Evolutionary conservation across 2,113 vertebrate species (phyloP).

Genomic region (Phalacrocorax carbo): DNA sequence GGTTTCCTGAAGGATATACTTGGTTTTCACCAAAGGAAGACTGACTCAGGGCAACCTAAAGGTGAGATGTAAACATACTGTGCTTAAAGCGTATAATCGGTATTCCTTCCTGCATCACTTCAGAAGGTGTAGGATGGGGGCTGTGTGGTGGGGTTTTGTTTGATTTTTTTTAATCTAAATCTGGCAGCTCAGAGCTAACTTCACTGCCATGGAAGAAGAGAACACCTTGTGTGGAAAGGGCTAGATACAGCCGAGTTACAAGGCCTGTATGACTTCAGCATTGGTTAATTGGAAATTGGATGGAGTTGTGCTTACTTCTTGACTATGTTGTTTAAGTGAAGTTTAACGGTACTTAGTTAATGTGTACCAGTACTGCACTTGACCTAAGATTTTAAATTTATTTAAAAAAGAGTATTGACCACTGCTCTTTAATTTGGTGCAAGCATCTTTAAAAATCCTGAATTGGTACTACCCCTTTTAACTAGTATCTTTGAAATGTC

Average conservation of each 20-base stretch:
- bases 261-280: not conserved
- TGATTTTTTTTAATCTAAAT: not conserved
- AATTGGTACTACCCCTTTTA: not conserved
- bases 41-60: not conserved
- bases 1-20: not conserved
- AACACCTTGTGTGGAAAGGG: not conserved
- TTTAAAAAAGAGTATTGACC: not conserved
- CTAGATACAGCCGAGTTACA: not conserved
- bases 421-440: not conserved
- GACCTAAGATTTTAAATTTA: too few relatives aligned
- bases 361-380: not conserved
- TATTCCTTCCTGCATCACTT: not conserved
- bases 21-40: not conserved
- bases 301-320: not conserved
- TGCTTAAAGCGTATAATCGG: not conserved
- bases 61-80: not conserved
- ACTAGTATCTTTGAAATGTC: not conserved
- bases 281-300: too few relatives aligned
- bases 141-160: not conserved
- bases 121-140: not conserved
- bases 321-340: not conserved
- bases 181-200: not conserved
- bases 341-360: not conserved
- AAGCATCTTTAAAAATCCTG: not conserved
- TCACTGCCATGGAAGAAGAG: not conserved